A percentile compares a stretch with the other conserved stretches of the same genome.
phyloP scores from a whole-genome alignment of 2,797 vertebrate species.

The Presbytis comata region DNA sequence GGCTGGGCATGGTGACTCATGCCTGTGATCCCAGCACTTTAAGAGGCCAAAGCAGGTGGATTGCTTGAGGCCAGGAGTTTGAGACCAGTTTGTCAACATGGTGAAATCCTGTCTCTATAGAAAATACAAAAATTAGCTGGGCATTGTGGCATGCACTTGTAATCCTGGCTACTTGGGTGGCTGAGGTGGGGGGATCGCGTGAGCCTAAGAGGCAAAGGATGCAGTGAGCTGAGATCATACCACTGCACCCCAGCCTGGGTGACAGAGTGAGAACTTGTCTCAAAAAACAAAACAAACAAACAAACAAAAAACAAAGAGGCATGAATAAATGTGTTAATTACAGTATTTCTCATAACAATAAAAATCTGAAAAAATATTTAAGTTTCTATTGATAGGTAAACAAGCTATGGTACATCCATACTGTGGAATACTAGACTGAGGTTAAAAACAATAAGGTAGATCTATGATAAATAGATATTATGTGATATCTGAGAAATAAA shows the following conservation, averaged over 20 bases:
- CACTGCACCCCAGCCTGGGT: background rate
- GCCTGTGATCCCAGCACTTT: background rate
- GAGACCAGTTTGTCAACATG: background rate
- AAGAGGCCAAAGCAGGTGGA: background rate
- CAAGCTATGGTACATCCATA: background rate
- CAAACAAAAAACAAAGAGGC: background rate
- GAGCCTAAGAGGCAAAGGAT: background rate
- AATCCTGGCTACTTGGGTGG: background rate
- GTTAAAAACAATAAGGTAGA: background rate
- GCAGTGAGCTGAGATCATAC: background rate
- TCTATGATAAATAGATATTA: background rate
- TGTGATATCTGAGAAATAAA: background rate
- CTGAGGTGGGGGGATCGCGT: background rate
- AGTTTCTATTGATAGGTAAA: background rate
- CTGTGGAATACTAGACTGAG: background rate
- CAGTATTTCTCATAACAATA: background rate
- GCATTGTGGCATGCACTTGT: background rate
- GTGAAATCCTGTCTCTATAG: background rate
- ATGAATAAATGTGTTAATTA: background rate
- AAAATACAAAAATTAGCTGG: background rate
- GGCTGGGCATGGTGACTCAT: background rate
- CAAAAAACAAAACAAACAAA: background rate
- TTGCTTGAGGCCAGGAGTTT: background rate
- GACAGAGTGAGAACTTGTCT: background rate
- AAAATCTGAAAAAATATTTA: slow-evolving; percentile 16